These are phyloP conservation scores for Philonicus albiceps DNA, from an alignment of 2,888 invertebrate species.

Conservation along the genomic window DNA sequence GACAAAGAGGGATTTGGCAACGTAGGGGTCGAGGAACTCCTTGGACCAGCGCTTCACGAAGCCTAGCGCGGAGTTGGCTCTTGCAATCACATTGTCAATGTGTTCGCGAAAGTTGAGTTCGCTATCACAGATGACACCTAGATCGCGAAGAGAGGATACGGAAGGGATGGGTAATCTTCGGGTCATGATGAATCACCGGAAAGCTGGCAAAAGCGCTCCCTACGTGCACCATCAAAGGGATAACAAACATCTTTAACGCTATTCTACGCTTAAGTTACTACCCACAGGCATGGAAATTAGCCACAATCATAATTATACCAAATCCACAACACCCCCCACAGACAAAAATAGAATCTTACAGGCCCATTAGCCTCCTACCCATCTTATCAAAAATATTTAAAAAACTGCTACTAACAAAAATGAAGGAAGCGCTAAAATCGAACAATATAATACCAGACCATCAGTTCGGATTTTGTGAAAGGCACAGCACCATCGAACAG, in stretches of 20 bases:
- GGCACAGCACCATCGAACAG: neutral
- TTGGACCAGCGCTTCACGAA: too few relatives aligned
- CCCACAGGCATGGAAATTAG: neutral
- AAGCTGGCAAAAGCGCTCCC: neutral
- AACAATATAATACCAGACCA: neutral
- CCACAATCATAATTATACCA: neutral
- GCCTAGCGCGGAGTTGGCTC: too few relatives aligned
- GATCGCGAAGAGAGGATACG: too few relatives aligned
- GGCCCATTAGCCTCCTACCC: neutral
- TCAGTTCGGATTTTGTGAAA: neutral
- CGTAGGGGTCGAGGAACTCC: too few relatives aligned
- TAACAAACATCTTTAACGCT: neutral
- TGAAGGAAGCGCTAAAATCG: neutral
- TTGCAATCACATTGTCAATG: too few relatives aligned
- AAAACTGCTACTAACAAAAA: neutral
- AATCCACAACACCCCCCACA: too few relatives aligned
- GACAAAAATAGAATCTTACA: neutral
- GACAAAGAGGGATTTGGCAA: too few relatives aligned
- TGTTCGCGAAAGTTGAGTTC: too few relatives aligned
- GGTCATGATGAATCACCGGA: neutral
- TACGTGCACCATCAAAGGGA: neutral
- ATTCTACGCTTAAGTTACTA: neutral
- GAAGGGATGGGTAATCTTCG: too few relatives aligned
- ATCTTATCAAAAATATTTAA: neutral
- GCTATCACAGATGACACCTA: too few relatives aligned